A percentile compares a stretch with the other conserved stretches of the same genome.
phyloP scores from a whole-genome alignment of 92 coral and sea anemone genomes.

The Siderastrea siderea region DNA sequence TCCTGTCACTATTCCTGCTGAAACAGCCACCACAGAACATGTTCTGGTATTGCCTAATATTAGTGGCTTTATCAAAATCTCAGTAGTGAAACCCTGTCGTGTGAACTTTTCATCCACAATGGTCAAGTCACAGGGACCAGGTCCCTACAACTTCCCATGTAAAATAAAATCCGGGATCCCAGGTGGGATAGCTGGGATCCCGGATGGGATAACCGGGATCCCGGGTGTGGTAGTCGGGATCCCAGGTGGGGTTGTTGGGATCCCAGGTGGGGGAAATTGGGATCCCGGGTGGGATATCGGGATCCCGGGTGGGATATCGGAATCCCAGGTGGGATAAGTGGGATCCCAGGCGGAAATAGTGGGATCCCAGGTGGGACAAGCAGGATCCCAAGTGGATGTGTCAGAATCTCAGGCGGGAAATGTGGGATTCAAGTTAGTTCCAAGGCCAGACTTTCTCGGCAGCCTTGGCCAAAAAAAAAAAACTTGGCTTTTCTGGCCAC shows the following conservation, averaged over 20 bases:
- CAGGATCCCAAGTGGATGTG: neutral
- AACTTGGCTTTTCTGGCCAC: too few relatives aligned
- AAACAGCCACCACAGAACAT: conserved; percentile 64
- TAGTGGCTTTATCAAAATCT: neutral
- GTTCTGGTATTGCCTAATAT: conserved; percentile 55
- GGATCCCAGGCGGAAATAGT: neutral
- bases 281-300: neutral
- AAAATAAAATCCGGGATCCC: conserved; percentile 3
- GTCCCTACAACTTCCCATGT: too few relatives aligned
- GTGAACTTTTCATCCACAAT: too few relatives aligned
- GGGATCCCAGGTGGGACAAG: neutral
- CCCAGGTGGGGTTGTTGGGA: neutral
- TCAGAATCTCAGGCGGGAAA: neutral
- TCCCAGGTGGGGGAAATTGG: neutral
- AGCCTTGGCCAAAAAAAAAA: too few relatives aligned
- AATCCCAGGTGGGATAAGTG: neutral
- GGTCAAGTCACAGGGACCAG: too few relatives aligned
- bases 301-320: neutral
- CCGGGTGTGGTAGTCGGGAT: conserved; percentile 3
- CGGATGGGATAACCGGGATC: neutral
- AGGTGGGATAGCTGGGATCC: conserved; percentile 15
- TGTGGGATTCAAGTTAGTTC: neutral
- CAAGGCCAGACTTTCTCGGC: too few relatives aligned
- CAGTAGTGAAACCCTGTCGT: too few relatives aligned
- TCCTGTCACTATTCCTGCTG: conserved; percentile 55